Base-by-base conservation (phyloP, 2,797 vertebrate genomes). In the Galago senegalensis region DNA sequence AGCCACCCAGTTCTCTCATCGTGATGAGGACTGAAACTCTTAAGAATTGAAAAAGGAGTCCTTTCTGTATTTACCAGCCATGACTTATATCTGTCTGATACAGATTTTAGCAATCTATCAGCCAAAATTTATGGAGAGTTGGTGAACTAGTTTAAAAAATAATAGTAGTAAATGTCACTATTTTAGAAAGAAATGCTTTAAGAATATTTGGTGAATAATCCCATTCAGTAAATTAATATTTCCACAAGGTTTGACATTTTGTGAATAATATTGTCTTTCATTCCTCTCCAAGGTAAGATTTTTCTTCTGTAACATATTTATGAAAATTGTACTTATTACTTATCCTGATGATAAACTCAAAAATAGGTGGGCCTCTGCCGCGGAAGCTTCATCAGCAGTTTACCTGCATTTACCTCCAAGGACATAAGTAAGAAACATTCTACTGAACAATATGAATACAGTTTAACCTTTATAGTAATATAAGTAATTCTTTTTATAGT, bases 141-240 rank as follows among this genome's bases (percentile, higher is more conserved):
- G 25, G 85, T 81, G 7, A 43, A 53, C 27, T 83, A 16, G 17
- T 43, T 61, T 87, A n/a, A 85, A 76, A 93, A 92, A 86, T 29
- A 29, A 4, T 79, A 69, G 94, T 29, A 29, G 4, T 79, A 69
- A 95, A 87, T 69, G 34, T 27, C 53, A 87, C 11, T 37, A 87
- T 87, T 87, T 89, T 87, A 9, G 34, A 40, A 81, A 9, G 34
- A 40, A 81, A 25, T 87, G 37, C 69, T 58, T 69, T 83, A 23
- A 93, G 21, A 83, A 2, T 83, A 82, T 91, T 65, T 93, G 20
- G 84, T 93, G 63, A 93, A 73, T 93, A 53, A 79, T 43, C 10
- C 43, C 21, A 70, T 82, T 93, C 40, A 73, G 14, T 79, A 23
- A 3, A 37, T 63, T 67, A 81, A 56, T 80, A 49, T 60, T 89